phyloP scores from a whole-genome alignment of 1,140 invertebrate genomes.

The Euschistus heros region DNA sequence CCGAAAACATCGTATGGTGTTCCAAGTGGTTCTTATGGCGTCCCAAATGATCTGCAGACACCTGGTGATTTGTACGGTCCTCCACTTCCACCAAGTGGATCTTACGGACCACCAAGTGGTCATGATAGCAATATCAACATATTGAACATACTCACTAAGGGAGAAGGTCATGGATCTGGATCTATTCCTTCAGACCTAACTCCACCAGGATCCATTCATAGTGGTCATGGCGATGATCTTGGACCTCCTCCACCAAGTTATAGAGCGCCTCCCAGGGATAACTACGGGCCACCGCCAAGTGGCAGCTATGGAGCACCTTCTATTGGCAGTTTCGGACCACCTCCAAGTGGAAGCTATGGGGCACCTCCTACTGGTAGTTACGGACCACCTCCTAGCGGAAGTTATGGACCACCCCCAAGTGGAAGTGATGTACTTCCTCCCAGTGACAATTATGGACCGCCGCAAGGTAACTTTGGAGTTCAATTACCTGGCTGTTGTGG shows the following conservation, averaged over 20 bases:
- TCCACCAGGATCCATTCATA: neutral
- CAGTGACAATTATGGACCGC: conserved; percentile 28
- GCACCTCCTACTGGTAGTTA: conserved; percentile 16
- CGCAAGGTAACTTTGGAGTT: conserved; percentile 29
- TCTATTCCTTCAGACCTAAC: neutral
- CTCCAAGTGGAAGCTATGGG: conserved; percentile 21
- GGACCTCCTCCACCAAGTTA: conserved; percentile 19
- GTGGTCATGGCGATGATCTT: neutral
- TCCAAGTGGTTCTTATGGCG: conserved; percentile 20
- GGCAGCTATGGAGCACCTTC: conserved; percentile 21
- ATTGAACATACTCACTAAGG: neutral
- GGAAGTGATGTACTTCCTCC: conserved; percentile 28
- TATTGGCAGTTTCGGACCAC: conserved; percentile 26
- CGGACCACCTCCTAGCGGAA: conserved; percentile 26
- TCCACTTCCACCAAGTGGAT: conserved; percentile 25
- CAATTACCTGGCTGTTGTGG: conserved; percentile 30
- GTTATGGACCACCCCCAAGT: conserved; percentile 29
- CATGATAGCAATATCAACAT: conserved; percentile 5
- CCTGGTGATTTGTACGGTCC: conserved; percentile 24
- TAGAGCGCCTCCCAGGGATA: conserved; percentile 14
- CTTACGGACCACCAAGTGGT: conserved; percentile 26
- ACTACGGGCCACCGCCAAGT: conserved; percentile 21
- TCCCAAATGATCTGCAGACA: conserved; percentile 12
- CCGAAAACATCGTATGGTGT: conserved; percentile 32
- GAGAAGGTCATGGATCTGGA: neutral